Conservation (phyloP, 2,113 vertebrate genomes). For the Anhinga rufa region DNA sequence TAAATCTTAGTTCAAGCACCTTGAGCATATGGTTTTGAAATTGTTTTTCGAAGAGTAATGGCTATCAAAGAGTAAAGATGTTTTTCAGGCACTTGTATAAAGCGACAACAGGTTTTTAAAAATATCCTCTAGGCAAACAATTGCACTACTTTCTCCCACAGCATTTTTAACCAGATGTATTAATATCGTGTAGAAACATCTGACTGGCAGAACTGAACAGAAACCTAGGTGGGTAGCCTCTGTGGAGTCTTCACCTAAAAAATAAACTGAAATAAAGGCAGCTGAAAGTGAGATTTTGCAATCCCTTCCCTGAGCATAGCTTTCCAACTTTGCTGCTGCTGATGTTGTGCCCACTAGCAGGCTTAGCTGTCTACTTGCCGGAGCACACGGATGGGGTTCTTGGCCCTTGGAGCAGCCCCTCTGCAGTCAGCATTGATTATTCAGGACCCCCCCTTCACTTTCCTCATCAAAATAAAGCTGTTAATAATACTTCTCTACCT, state of each 20-base stretch:
- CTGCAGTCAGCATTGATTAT: neutral
- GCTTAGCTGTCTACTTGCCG: neutral
- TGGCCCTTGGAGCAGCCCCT: neutral
- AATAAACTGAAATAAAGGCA: neutral
- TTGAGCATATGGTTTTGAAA: constrained; percentile 14
- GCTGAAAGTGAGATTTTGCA: neutral
- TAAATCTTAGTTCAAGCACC: constrained; percentile 1
- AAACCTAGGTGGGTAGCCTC: neutral
- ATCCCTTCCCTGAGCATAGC: neutral
- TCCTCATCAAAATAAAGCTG: constrained; percentile 23
- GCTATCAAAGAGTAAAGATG: neutral
- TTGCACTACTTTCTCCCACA: neutral
- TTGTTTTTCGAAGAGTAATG: neutral
- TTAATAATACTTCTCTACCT: neutral
- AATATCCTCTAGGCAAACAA: neutral
- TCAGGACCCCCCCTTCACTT: neutral
- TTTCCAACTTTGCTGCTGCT: neutral
- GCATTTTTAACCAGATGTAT: neutral
- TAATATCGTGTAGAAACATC: neutral
- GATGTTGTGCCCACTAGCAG: neutral
- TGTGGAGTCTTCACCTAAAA: neutral
- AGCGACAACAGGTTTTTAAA: neutral
- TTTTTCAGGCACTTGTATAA: neutral
- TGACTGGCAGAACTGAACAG: neutral
- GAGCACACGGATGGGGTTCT: neutral